Evolutionary conservation across 1,140 invertebrate species (phyloP), one percentile per base, ranked within the genome.

Genomic region (Centruroides vittatus): DNA sequence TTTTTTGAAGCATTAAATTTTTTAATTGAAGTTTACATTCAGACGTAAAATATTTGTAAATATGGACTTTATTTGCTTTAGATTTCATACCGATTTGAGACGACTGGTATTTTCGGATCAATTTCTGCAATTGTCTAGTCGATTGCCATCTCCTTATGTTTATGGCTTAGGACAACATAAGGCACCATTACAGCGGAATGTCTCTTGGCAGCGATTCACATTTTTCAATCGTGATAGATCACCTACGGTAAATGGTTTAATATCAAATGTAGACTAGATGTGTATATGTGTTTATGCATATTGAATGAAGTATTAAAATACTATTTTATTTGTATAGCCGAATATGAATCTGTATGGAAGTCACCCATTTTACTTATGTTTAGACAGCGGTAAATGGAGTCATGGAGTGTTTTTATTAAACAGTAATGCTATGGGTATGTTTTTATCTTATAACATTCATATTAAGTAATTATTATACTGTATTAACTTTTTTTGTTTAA

Each of bases 321-420:
- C n/a, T 12, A 4, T 41, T 54, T 23, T 58, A 46, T n/a, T 57
- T 41, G 5, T 8, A 41, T 41, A 41, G 57, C 57, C 57, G 47
- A 61, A 69, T 52, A 67, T 67, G 62, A 89, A 88, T 75, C 73
- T 89, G 34, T 92, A 92, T 69, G 87, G 89, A 6, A 81, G 80
- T 55, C 89, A 93, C 73, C 88, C 89, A 2, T 89, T 91, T 74
- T 89, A 87, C 69, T 70, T 91, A 69, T 74, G 80, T 0, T 70
- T 88, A 56, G 86, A 88, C 63, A 65, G 67, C 35, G 69, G 70
- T 49, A 69, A 78, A 73, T 53, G 82, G 80, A 41, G 78, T 67
- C 80, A 86, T 71, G 88, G 87, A 49, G 81, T 88, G 4, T 77
- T 88, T 50, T 77, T 91, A 34, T 73, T 86, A 34, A 91, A 90